These are phyloP conservation scores for Rhizoglyphus robini DNA, from an alignment of 1,140 invertebrate species.

Conservation along the genomic window DNA sequence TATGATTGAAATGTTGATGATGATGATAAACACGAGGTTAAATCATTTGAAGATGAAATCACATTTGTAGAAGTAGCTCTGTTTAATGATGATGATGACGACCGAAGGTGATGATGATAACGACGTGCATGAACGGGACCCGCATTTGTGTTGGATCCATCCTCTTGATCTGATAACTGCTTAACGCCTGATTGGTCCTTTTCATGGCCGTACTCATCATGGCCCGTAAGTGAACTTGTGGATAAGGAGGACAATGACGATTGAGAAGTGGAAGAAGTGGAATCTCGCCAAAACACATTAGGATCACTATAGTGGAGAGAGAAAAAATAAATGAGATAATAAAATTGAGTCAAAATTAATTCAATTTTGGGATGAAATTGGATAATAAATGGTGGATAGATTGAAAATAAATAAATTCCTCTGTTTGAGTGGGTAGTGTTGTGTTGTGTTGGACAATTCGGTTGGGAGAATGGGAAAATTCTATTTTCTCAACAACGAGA, in stretches of 20 bases:
- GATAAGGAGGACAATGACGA: not conserved
- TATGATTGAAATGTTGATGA: not conserved
- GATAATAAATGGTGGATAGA: no score
- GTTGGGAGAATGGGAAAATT: no score
- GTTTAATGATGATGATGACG: not conserved
- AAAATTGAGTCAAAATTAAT: no score
- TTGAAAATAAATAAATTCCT: no score
- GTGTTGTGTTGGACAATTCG: no score
- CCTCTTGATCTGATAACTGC: no score
- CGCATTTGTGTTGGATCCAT: no score
- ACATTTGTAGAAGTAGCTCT: not conserved
- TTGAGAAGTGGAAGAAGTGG: not conserved
- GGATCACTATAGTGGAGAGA: not conserved
- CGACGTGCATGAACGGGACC: not conserved
- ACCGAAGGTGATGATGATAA: not conserved
- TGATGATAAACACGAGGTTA: not conserved
- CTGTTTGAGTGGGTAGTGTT: no score
- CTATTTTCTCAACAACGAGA: no score
- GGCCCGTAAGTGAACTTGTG: no score
- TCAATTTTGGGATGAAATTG: no score
- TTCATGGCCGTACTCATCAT: not conserved
- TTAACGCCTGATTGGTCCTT: not conserved
- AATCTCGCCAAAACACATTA: not conserved
- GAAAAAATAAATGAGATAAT: no score
- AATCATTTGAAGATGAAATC: not conserved